A percentile compares a stretch with the other conserved stretches of the same genome.
Conservation (phyloP, 2,888 invertebrate species). For the Epirrita christyi region DNA sequence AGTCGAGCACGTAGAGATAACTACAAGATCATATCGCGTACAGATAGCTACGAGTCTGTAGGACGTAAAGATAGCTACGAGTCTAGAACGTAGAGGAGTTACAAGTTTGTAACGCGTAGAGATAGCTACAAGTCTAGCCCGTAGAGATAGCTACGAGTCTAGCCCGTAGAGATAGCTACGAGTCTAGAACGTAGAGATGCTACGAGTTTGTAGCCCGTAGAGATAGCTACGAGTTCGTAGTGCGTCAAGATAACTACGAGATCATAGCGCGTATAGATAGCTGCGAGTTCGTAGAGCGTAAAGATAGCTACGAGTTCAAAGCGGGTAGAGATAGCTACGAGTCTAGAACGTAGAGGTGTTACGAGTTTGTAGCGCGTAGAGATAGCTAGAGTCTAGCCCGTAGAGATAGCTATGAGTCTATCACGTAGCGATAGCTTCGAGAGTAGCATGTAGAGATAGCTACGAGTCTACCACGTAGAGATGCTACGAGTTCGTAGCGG, state of each 20-base stretch:
- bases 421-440: background rate
- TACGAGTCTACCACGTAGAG: background rate
- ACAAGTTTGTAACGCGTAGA: background rate
- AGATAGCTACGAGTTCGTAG: background rate
- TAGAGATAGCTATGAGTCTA: slow-evolving; percentile 3
- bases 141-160: slow-evolving; percentile 1
- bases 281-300: too few species aligned
- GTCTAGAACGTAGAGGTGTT: too few species aligned
- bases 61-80: slow-evolving; percentile 1
- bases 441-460: background rate
- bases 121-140: background rate
- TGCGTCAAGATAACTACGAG: too few species aligned
- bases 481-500: background rate
- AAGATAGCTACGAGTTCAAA: slow-evolving; percentile 12
- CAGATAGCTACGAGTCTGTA: too few species aligned
- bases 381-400: background rate
- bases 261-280: too few species aligned
- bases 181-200: background rate
- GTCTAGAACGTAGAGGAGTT: background rate
- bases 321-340: slow-evolving; percentile 2
- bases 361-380: background rate
- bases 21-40: too few species aligned
- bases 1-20: too few species aligned
- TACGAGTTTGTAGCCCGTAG: background rate
- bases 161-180: background rate